Conservation (phyloP, 2,113 vertebrate species). For the Oncorhynchus keta region DNA sequence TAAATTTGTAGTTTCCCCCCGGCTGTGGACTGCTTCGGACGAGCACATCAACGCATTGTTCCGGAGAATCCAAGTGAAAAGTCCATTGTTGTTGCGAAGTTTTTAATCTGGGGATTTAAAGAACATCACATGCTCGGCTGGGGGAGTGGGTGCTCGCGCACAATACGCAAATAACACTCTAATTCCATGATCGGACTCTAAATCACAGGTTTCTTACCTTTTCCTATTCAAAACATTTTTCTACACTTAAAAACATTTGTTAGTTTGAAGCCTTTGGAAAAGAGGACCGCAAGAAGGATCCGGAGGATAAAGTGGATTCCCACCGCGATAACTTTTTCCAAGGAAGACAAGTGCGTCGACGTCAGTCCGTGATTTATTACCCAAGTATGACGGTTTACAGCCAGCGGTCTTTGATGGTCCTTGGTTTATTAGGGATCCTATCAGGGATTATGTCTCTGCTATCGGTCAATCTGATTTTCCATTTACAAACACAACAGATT, state of each 20-base stretch:
- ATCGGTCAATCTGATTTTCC: constrained; percentile 84
- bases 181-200: constrained; percentile 1
- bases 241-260: not conserved
- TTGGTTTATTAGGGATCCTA: constrained; percentile 78
- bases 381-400: constrained; percentile 72
- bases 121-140: constrained; percentile 68
- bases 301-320: not conserved
- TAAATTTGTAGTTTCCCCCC: not conserved
- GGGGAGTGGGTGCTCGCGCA: constrained; percentile 27
- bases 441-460: constrained; percentile 83
- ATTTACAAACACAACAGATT: constrained; percentile 75
- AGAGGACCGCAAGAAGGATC: too few species aligned
- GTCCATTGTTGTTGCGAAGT: constrained; percentile 68
- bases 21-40: constrained; percentile 19
- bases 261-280: not conserved
- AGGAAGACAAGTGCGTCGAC: not conserved
- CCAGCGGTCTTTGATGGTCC: constrained; percentile 75
- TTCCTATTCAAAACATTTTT: not conserved
- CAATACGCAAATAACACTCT: constrained; percentile 32
- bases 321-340: not conserved
- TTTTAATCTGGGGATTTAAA: constrained; percentile 68
- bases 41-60: constrained; percentile 48
- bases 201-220: not conserved
- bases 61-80: constrained; percentile 59
- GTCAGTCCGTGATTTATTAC: not conserved